phyloP scores from a whole-genome alignment of 2,888 invertebrate genomes.

The Zeuzera pyrina region DNA sequence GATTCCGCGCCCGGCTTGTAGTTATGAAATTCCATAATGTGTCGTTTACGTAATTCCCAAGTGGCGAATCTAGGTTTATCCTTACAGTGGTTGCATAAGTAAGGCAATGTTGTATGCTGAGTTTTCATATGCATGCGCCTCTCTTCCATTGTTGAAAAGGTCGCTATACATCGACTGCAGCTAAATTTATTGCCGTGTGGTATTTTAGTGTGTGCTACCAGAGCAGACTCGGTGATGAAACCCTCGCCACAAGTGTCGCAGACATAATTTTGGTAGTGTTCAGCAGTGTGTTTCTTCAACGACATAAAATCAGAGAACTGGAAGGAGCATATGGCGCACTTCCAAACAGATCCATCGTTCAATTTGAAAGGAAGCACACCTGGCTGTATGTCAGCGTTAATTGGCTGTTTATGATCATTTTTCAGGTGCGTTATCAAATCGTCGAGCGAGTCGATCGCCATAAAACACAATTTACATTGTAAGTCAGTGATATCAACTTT shows the following conservation, averaged over 20 bases:
- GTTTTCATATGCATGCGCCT: constrained; percentile 54
- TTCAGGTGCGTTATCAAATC: constrained; percentile 51
- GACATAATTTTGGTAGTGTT: constrained; percentile 60
- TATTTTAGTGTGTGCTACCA: constrained; percentile 50
- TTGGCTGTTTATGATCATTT: constrained; percentile 57
- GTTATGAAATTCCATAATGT: constrained; percentile 60
- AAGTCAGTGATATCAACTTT: constrained; percentile 61
- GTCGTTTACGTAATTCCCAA: constrained; percentile 56
- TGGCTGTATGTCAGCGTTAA: constrained; percentile 54
- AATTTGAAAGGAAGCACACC: constrained; percentile 60
- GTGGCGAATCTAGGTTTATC: constrained; percentile 60
- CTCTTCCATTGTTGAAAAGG: constrained; percentile 54
- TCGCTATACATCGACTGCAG: constrained; percentile 57
- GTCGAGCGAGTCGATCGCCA: constrained; percentile 48
- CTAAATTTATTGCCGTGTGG: constrained; percentile 60
- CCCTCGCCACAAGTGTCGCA: constrained; percentile 65
- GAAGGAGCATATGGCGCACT: constrained; percentile 55
- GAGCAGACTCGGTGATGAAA: constrained; percentile 55
- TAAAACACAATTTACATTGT: constrained; percentile 58
- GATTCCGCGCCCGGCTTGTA: constrained; percentile 57
- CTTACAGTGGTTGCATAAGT: constrained; percentile 60
- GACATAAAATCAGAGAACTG: constrained; percentile 56
- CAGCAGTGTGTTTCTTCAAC: constrained; percentile 52
- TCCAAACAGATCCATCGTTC: constrained; percentile 53
- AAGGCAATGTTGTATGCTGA: constrained; percentile 52